Conservation (phyloP, 2,888 invertebrate species). For the Nemapogon koenigi region DNA sequence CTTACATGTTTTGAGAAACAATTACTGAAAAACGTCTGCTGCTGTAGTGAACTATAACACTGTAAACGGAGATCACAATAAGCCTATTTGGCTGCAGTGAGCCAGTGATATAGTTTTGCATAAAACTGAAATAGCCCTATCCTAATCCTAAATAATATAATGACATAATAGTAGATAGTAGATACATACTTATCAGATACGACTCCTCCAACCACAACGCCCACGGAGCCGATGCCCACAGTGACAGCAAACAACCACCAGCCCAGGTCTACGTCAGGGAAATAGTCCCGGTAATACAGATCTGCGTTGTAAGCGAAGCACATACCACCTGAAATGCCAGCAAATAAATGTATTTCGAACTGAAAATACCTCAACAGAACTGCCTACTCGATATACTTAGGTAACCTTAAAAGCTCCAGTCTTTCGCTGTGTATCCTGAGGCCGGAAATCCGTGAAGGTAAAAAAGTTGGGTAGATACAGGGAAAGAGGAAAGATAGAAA, state of each 20-base stretch:
- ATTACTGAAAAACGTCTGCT: no score
- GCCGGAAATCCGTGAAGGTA: not conserved
- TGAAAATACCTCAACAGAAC: not conserved
- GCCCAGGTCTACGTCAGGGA: constrained; percentile 87
- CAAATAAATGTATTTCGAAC: not conserved
- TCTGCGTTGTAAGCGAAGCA: constrained; percentile 92
- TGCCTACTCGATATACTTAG: no score
- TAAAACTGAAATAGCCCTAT: no score
- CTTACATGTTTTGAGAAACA: no score
- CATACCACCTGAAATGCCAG: constrained; percentile 72
- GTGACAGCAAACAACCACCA: constrained; percentile 92
- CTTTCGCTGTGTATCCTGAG: not conserved
- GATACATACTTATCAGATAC: constrained; percentile 75
- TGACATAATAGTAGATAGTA: not conserved
- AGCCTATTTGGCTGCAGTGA: no score
- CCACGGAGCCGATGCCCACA: constrained; percentile 82
- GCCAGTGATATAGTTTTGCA: no score
- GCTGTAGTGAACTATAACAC: no score
- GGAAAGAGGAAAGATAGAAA: no score
- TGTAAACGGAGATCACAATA: no score
- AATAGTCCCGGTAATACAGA: constrained; percentile 85
- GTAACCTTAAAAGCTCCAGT: no score
- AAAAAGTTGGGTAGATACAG: no score
- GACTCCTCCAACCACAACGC: constrained; percentile 74
- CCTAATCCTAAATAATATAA: no score